Percentiles rank a stretch among this genome's conserved stretches.
These are phyloP conservation scores for Zaprionus africanus DNA, from an alignment of 1,140 invertebrate species.

Conservation along the genomic window DNA sequence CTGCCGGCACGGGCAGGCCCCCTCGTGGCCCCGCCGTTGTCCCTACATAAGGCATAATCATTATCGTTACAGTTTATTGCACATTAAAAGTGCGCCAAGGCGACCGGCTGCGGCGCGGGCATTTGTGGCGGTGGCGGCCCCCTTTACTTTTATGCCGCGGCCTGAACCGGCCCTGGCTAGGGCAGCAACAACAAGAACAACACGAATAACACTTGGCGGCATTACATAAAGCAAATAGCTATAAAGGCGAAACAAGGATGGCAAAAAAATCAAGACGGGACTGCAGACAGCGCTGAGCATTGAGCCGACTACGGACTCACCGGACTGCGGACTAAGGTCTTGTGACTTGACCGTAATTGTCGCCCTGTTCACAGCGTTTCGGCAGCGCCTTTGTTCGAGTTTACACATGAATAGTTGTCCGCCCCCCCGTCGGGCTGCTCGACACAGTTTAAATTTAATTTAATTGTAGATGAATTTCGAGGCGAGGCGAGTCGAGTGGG, in stretches of 20 bases:
- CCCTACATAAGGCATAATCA: conserved; percentile 73
- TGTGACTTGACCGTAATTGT: conserved; percentile 78
- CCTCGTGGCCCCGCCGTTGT: neutral
- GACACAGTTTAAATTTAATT: conserved; percentile 68
- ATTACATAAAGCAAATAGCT: conserved; percentile 78
- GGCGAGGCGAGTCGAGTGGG: conserved; percentile 27
- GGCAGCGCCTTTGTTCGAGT: conserved; percentile 57
- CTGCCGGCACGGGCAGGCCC: neutral
- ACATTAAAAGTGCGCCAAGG: conserved; percentile 74
- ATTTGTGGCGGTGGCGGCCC: conserved; percentile 19
- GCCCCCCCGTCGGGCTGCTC: too few relatives aligned
- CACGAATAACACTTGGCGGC: conserved; percentile 68
- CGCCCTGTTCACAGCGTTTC: conserved; percentile 51
- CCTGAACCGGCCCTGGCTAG: conserved; percentile 22
- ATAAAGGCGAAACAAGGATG: conserved; percentile 68
- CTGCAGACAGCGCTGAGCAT: conserved; percentile 4
- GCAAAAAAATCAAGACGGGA: conserved; percentile 34
- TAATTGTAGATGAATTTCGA: conserved; percentile 67
- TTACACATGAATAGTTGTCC: conserved; percentile 78
- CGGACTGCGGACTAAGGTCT: conserved; percentile 21
- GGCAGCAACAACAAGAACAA: neutral
- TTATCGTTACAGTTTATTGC: conserved; percentile 81
- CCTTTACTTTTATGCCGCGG: conserved; percentile 67
- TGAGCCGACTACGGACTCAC: conserved; percentile 8
- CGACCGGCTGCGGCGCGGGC: conserved; percentile 9